Evolutionary conservation across 2,888 invertebrate species (phyloP).

Genomic region (Heteromurus nitidus): DNA sequence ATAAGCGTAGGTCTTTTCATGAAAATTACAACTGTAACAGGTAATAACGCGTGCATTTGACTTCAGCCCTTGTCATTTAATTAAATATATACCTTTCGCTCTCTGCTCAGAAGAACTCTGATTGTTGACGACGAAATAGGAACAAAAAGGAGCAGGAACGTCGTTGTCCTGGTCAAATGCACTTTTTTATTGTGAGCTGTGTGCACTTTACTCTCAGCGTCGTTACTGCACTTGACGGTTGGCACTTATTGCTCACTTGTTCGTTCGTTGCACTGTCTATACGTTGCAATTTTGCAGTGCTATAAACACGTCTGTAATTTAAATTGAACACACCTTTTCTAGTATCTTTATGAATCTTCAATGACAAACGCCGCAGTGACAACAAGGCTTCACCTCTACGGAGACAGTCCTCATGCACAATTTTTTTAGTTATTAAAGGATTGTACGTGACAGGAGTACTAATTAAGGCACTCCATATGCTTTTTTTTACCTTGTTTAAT

Average conservation of each 20-base stretch:
- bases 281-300: neutral
- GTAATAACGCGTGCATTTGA: constrained; percentile 3
- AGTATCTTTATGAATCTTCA: neutral
- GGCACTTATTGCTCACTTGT: neutral
- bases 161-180: neutral
- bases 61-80: constrained; percentile 22
- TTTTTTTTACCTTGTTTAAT: constrained; percentile 9
- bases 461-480: constrained; percentile 24
- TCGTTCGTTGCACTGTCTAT: constrained; percentile 38
- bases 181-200: no score
- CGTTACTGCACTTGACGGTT: neutral
- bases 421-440: no score
- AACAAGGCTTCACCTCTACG: neutral
- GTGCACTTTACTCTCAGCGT: neutral
- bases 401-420: neutral
- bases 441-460: constrained; percentile 22
- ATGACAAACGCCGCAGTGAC: constrained; percentile 1
- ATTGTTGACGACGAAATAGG: no score
- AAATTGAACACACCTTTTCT: constrained; percentile 17
- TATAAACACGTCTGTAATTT: neutral
- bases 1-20: neutral
- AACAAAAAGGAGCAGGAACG: neutral
- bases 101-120: neutral
- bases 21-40: neutral
- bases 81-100: neutral